Conservation (phyloP, 2,113 vertebrate species). For the Sprattus sprattus region DNA sequence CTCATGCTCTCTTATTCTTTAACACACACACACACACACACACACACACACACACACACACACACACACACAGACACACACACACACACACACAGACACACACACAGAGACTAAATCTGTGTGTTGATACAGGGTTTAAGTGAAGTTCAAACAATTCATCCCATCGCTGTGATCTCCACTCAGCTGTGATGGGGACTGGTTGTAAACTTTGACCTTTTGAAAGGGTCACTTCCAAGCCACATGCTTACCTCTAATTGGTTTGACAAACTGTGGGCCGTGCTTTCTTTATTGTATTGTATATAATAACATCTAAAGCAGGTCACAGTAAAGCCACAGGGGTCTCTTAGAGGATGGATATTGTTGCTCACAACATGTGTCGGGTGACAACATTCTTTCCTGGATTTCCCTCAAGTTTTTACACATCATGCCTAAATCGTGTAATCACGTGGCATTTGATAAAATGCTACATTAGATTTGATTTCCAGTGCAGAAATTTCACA, state of each 20-base stretch:
- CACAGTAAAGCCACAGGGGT: background rate
- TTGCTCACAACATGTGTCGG: background rate
- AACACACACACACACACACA: background rate
- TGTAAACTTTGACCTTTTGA: background rate
- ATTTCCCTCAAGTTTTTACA: background rate
- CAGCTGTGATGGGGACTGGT: background rate
- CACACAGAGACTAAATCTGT: background rate
- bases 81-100: background rate
- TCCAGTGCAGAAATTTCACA: no score
- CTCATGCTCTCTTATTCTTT: background rate
- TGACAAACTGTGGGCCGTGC: background rate
- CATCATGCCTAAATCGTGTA: background rate
- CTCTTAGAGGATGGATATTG: background rate
- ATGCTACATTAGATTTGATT: no score
- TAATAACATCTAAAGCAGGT: background rate
- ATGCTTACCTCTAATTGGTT: background rate
- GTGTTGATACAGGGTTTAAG: background rate
- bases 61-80: background rate
- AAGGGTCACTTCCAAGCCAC: background rate
- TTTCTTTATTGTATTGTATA: background rate
- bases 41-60: background rate
- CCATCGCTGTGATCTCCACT: background rate
- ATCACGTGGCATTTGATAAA: background rate
- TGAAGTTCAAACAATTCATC: background rate
- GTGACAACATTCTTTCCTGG: background rate